Percentiles rank a stretch among this genome's conserved stretches.
These are phyloP conservation scores for Daboia siamensis DNA, from an alignment of 2,113 vertebrate genomes.

Conservation along the genomic window DNA sequence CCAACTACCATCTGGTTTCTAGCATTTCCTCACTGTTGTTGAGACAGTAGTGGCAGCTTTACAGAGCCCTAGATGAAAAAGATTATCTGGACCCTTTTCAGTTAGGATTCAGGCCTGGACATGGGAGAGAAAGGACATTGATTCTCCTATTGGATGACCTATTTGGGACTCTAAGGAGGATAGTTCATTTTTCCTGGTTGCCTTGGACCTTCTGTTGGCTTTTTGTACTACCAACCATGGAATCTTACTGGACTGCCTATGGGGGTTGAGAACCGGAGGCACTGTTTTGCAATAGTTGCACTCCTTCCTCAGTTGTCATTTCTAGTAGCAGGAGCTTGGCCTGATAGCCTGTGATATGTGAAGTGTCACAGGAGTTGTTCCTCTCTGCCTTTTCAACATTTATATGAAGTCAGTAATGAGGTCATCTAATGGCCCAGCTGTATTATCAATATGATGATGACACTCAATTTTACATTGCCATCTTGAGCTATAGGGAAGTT, in stretches of 20 bases:
- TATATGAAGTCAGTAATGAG: not conserved
- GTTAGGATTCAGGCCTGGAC: not conserved
- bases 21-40: not conserved
- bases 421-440: not conserved
- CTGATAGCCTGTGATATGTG: not conserved
- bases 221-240: not conserved
- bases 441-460: not conserved
- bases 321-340: not conserved
- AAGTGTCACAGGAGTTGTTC: not conserved
- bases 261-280: not conserved
- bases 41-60: not conserved
- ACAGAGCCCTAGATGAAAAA: not conserved
- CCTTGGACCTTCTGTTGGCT: not conserved
- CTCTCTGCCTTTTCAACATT: not conserved
- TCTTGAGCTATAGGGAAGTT: not conserved
- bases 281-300: not conserved
- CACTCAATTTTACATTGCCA: not conserved
- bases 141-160: not conserved
- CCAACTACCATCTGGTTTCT: not conserved
- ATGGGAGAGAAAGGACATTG: not conserved
- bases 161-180: not conserved
- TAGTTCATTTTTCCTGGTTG: not conserved
- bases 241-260: not conserved
- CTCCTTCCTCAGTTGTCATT: not conserved
- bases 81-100: not conserved